Evolutionary conservation across 2,888 invertebrate species (phyloP).

Genomic region (Caenorhabditis sp.): DNA sequence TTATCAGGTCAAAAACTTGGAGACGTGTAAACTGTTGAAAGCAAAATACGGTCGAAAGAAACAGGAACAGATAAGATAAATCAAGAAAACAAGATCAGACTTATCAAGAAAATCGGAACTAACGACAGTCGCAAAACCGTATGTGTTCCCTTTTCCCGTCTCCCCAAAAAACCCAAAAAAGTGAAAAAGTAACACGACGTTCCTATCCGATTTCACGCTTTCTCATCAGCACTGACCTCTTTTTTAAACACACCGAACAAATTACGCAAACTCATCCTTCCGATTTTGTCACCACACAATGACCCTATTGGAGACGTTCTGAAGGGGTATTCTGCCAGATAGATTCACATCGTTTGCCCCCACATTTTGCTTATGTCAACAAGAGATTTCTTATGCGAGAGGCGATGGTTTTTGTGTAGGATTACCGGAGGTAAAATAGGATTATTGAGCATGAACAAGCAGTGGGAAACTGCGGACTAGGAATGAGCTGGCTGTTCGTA

Average conservation of each 20-base stretch:
- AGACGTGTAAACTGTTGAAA: too few species aligned
- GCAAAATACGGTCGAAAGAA: too few species aligned
- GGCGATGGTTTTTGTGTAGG: constrained; percentile 32
- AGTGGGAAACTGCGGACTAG: neutral
- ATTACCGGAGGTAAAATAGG: constrained; percentile 56
- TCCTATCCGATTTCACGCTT: constrained; percentile 61
- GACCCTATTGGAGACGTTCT: constrained; percentile 51
- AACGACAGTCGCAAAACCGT: neutral
- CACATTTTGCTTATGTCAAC: constrained; percentile 58
- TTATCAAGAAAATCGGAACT: constrained; percentile 28
- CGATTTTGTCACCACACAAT: constrained; percentile 55
- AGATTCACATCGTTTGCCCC: constrained; percentile 10
- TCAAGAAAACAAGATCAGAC: constrained; percentile 25
- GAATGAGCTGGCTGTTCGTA: neutral
- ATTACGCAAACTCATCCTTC: constrained; percentile 56
- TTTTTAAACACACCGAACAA: constrained; percentile 48
- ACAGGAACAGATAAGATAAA: neutral
- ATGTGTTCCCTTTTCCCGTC: neutral
- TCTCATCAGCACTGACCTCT: constrained; percentile 52
- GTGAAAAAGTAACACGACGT: constrained; percentile 30
- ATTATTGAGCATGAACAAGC: constrained; percentile 55
- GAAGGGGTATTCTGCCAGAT: constrained; percentile 37
- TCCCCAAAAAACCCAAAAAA: constrained; percentile 12
- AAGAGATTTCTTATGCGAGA: constrained; percentile 10
- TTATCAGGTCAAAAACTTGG: too few species aligned